Evolutionary conservation across 1,140 invertebrate species (phyloP).

Genomic region (Trachymyrmex cornetzi): DNA sequence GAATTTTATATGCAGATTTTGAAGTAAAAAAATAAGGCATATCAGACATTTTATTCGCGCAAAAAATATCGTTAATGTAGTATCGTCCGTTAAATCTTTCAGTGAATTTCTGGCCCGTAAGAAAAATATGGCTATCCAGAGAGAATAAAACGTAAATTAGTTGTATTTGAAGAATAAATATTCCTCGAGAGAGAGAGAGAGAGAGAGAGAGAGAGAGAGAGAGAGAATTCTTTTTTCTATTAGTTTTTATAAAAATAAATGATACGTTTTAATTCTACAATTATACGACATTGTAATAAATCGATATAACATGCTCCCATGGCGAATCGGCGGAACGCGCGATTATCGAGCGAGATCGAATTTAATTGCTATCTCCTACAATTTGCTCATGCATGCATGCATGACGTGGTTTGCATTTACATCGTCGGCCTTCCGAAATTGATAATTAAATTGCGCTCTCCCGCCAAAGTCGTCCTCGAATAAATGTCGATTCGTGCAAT

Average conservation of each 20-base stretch:
- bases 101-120: background rate
- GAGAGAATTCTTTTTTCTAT: too few relatives aligned
- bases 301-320: background rate
- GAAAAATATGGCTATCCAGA: background rate
- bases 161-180: background rate
- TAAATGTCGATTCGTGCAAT: conserved; percentile 26
- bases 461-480: background rate
- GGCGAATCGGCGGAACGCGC: background rate
- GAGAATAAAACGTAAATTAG: too few relatives aligned
- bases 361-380: conserved; percentile 45
- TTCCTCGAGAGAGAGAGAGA: too few relatives aligned
- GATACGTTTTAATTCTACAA: background rate
- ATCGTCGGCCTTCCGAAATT: conserved; percentile 53
- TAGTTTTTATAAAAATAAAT: background rate
- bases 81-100: background rate
- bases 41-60: background rate
- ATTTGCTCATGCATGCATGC: conserved; percentile 46
- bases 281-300: conserved; percentile 7
- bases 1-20: background rate
- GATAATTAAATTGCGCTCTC: conserved; percentile 43
- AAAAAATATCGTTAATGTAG: background rate
- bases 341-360: conserved; percentile 51
- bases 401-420: conserved; percentile 54
- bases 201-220: too few relatives aligned
- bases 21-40: background rate